Conservation (phyloP, 2,888 invertebrate species). For the Campoplex capitator region DNA sequence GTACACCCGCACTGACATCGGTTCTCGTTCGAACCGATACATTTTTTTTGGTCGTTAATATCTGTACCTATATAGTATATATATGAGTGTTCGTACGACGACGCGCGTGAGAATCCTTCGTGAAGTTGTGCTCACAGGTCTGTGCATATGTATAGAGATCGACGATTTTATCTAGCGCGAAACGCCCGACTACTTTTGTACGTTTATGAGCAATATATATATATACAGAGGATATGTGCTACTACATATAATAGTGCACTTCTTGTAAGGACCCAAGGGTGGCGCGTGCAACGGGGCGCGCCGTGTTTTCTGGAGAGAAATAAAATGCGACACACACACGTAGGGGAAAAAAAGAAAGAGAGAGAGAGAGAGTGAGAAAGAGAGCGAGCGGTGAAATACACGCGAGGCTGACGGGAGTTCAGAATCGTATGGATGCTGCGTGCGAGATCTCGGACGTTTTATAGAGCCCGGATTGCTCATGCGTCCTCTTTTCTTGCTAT, state of each 20-base stretch:
- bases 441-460: slow-evolving; percentile 60
- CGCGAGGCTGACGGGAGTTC: slow-evolving; percentile 42
- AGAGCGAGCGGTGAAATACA: slow-evolving; percentile 25
- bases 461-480: slow-evolving; percentile 63
- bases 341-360: not conserved
- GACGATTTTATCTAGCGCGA: slow-evolving; percentile 34
- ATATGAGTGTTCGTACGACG: slow-evolving; percentile 1
- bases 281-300: slow-evolving; percentile 35
- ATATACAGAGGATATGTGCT: not conserved
- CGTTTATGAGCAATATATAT: slow-evolving; percentile 13
- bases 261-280: slow-evolving; percentile 35
- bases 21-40: slow-evolving; percentile 12
- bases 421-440: slow-evolving; percentile 60
- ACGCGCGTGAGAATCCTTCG: slow-evolving; percentile 21
- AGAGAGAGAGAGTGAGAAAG: not conserved
- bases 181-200: slow-evolving; percentile 27
- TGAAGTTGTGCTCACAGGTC: slow-evolving; percentile 2
- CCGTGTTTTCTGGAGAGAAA: slow-evolving; percentile 34
- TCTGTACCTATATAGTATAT: too few relatives aligned
- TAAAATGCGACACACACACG: slow-evolving; percentile 38
- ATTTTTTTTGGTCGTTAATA: not conserved
- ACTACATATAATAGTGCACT: slow-evolving; percentile 27
- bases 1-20: not conserved
- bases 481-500: slow-evolving; percentile 52
- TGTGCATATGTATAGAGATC: not conserved